Percentiles rank a stretch among this genome's conserved stretches.
phyloP scores from a whole-genome alignment of 2,888 invertebrate species.

The Graphium colonna region DNA sequence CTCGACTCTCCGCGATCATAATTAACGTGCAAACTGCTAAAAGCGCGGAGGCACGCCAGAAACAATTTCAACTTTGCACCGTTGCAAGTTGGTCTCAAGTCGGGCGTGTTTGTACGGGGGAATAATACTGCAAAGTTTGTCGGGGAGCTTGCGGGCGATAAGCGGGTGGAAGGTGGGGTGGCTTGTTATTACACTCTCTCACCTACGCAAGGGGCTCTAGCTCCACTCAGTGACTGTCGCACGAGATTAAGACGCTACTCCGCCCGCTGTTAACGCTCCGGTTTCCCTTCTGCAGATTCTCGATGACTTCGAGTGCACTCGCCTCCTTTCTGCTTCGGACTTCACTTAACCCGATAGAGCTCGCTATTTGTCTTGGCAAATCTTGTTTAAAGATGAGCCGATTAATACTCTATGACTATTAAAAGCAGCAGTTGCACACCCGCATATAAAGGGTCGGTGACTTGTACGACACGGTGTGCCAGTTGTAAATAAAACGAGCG shows the following conservation, averaged over 20 bases:
- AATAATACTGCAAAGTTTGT: slow-evolving; percentile 72
- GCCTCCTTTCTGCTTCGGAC: slow-evolving; percentile 42
- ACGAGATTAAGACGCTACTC: slow-evolving; percentile 71
- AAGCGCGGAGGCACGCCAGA: slow-evolving; percentile 26
- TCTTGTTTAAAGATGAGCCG: too few relatives aligned
- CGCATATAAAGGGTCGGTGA: too few relatives aligned
- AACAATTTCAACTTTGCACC: slow-evolving; percentile 43
- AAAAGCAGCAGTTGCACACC: too few relatives aligned
- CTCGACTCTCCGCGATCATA: slow-evolving; percentile 2
- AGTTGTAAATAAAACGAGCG: slow-evolving; percentile 74
- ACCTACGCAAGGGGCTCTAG: slow-evolving; percentile 72
- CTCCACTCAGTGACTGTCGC: slow-evolving; percentile 65
- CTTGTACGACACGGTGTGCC: slow-evolving; percentile 51
- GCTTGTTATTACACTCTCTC: slow-evolving; percentile 78
- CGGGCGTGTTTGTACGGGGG: slow-evolving; percentile 62
- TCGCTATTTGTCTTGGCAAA: slow-evolving; percentile 12
- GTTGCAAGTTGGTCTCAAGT: slow-evolving; percentile 58
- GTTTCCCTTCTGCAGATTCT: slow-evolving; percentile 55
- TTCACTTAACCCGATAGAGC: slow-evolving; percentile 40
- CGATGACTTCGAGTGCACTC: slow-evolving; percentile 50
- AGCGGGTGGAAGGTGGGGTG: slow-evolving; percentile 47
- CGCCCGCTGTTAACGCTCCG: slow-evolving; percentile 65
- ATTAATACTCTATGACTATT: too few relatives aligned
- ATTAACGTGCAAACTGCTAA: slow-evolving; percentile 25
- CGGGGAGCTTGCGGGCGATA: slow-evolving; percentile 55